A percentile compares a stretch with the other conserved stretches of the same genome.
Evolutionary conservation across 2,888 invertebrate species (phyloP).

Genomic region (Cephonodes hylas): DNA sequence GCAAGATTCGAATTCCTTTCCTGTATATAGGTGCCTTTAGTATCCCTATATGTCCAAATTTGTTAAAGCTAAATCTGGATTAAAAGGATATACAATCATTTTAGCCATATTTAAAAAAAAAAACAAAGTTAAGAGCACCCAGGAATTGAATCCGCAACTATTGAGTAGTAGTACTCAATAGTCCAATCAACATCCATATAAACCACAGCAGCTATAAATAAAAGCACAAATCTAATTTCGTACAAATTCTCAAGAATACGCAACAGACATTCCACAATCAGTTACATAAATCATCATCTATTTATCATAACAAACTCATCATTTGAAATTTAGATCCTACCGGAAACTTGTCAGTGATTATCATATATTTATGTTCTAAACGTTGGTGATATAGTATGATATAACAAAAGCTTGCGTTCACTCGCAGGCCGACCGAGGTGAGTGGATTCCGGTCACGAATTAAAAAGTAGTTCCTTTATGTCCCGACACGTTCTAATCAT

Average conservation of each 20-base stretch:
- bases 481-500: neutral
- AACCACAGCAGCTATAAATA: neutral
- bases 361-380: neutral
- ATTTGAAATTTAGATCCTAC: neutral
- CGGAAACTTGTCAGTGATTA: neutral
- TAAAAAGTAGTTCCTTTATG: slow-evolving; percentile 4
- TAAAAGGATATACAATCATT: no score
- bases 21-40: no score
- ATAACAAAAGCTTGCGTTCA: neutral
- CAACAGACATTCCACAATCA: neutral
- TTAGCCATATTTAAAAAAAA: no score
- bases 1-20: no score
- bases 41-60: no score
- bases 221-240: neutral
- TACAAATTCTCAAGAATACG: neutral
- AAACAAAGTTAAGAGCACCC: no score
- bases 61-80: no score
- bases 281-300: neutral
- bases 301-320: neutral
- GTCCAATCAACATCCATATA: neutral
- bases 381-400: neutral
- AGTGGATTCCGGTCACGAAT: slow-evolving; percentile 11
- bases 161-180: no score
- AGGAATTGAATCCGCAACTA: no score
- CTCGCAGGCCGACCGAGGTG: neutral